Conservation (phyloP, 2,888 invertebrate genomes). For the Torymus auratus region DNA sequence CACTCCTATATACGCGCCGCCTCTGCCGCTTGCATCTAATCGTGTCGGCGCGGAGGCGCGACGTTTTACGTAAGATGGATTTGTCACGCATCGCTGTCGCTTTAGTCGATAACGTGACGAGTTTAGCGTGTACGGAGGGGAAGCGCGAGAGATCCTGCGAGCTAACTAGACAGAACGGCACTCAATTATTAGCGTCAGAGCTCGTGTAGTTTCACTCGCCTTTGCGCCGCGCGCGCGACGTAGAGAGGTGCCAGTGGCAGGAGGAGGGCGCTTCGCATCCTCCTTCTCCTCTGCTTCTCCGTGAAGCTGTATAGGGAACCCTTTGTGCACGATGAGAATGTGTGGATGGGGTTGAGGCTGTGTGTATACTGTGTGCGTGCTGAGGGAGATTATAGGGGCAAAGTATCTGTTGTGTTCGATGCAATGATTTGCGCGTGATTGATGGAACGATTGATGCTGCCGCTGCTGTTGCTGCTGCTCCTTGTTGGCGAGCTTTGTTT, state of each 20-base stretch:
- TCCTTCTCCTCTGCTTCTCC: no score
- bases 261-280: no score
- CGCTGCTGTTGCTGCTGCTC: no score
- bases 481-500: background rate
- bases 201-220: constrained; percentile 75
- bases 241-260: background rate
- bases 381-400: background rate
- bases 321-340: no score
- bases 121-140: constrained; percentile 63
- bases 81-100: constrained; percentile 74
- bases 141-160: constrained; percentile 48
- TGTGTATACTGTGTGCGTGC: background rate
- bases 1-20: no score
- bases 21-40: background rate
- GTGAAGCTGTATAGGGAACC: no score
- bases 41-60: constrained; percentile 3
- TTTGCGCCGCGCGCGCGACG: constrained; percentile 44
- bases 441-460: constrained; percentile 12
- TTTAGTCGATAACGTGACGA: constrained; percentile 75
- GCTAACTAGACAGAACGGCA: constrained; percentile 76
- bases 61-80: constrained; percentile 70
- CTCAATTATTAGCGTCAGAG: constrained; percentile 77
- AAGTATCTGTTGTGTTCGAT: constrained; percentile 31
- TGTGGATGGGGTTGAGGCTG: background rate
- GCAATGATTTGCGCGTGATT: constrained; percentile 24